Evolutionary conservation across 2,113 vertebrate genomes (phyloP), one percentile per base, ranked within the genome.

Genomic region (Bucco capensis): DNA sequence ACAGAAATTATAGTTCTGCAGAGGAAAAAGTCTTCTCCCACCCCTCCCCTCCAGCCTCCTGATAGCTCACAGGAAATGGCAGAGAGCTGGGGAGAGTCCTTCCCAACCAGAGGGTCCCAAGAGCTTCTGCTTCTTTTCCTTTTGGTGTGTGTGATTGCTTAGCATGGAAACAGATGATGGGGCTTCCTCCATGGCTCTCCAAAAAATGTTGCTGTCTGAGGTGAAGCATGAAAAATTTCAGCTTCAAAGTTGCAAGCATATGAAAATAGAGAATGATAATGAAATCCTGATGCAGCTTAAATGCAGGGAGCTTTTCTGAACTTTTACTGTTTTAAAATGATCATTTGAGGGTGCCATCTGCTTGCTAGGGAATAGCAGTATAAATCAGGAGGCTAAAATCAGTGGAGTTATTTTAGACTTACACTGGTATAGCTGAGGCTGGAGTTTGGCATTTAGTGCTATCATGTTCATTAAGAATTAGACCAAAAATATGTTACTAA

Each of bases 171-270:
- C 28, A 66, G 50, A 53, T 82, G 54, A 72, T 58, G 75, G 44
- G 75, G 37, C 61, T 77, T 88, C 33, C 25, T 71, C 18, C 30
- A 7, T 62, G 76, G 28, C 58, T 73, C 54, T 77, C 51, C 35
- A n/a, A 66, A 89, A 87, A 71, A 42, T 37, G 30, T 35, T 46
- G 13, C 67, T 16, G 5, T 83, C 38, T 65, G 78, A 95, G 82
- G 60, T 87, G 70, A 76, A 92, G 47, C 67, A 56, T 90, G 56
- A 83, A 81, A 80, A 90, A 74, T 75, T 49, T 56, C 49, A 81
- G 56, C 85, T 74, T 83, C 79, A 49, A 30, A 80, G 64, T 67
- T 77, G 40, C 14, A 51, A 44, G 35, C 6, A 4, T 72, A 28
- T 64, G 60, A 86, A 91, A 90, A 70, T 30, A 73, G 54, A 86